These are phyloP conservation scores for Tetranychus piercei DNA, from an alignment of 2,888 invertebrate genomes.

Conservation along the genomic window DNA sequence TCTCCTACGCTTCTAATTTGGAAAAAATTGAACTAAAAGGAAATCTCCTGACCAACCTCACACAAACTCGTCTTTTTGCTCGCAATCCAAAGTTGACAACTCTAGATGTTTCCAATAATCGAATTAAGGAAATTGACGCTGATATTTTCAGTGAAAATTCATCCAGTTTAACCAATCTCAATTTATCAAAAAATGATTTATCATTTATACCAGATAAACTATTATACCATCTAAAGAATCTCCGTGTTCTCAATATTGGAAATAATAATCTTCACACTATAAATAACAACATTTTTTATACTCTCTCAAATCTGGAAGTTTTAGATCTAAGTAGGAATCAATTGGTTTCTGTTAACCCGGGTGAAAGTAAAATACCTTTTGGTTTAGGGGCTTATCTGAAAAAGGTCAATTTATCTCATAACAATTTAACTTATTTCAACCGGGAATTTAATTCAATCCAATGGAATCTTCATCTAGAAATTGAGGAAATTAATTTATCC, in stretches of 20 bases:
- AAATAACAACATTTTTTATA: constrained; percentile 20
- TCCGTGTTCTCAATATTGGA: constrained; percentile 25
- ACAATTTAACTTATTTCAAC: constrained; percentile 45
- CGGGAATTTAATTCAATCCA: constrained; percentile 42
- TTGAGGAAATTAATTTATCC: constrained; percentile 25
- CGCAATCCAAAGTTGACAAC: constrained; percentile 17
- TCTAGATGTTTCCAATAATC: constrained; percentile 20
- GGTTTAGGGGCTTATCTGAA: constrained; percentile 48
- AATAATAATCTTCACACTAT: constrained; percentile 23
- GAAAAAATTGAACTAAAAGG: constrained; percentile 14
- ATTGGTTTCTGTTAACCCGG: constrained; percentile 26
- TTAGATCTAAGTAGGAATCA: constrained; percentile 42
- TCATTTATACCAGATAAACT: constrained; percentile 23
- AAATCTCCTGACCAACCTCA: constrained; percentile 17
- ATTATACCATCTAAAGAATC: constrained; percentile 23
- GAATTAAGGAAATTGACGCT: constrained; percentile 16
- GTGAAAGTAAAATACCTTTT: constrained; percentile 50
- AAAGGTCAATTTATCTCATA: constrained; percentile 48
- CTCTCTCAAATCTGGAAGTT: constrained; percentile 24
- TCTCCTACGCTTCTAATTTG: constrained; percentile 17
- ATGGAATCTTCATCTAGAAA: constrained; percentile 24
- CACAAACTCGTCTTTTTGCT: constrained; percentile 19
- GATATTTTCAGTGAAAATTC: constrained; percentile 21
- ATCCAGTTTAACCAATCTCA: constrained; percentile 16
- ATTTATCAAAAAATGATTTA: constrained; percentile 24